Conservation (phyloP, 2,113 vertebrate genomes). For the Dromiciops gliroides region DNA sequence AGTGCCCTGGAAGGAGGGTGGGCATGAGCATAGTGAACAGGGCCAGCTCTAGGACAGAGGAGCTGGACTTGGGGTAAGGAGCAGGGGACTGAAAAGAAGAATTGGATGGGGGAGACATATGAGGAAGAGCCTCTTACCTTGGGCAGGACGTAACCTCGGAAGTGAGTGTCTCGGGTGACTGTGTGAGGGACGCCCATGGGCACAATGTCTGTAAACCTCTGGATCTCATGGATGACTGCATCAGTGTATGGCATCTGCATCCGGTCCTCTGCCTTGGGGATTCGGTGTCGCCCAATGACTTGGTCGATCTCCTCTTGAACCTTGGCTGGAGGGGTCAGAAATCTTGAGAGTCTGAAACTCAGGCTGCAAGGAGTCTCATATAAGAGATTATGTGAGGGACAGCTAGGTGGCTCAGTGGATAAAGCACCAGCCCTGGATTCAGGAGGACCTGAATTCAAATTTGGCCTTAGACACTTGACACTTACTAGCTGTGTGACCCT, state of each 20-base stretch:
- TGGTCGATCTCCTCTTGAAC: slow-evolving; percentile 78
- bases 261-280: slow-evolving; percentile 69
- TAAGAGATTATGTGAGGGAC: not conserved
- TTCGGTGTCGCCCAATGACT: slow-evolving; percentile 73
- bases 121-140: slow-evolving; percentile 60
- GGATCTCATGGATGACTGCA: slow-evolving; percentile 80
- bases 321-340: slow-evolving; percentile 66
- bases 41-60: not conserved
- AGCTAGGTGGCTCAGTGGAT: no score
- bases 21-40: not conserved
- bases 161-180: slow-evolving; percentile 72
- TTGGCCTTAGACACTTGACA: no score
- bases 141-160: slow-evolving; percentile 77
- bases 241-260: slow-evolving; percentile 80
- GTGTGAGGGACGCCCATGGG: slow-evolving; percentile 77
- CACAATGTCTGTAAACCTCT: slow-evolving; percentile 76
- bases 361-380: not conserved
- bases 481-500: no score
- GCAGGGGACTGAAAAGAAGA: not conserved
- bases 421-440: no score
- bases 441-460: no score
- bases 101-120: not conserved
- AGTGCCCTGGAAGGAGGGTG: slow-evolving; percentile 69
- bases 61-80: not conserved
- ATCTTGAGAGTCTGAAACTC: not conserved